Conservation (phyloP, 2,113 vertebrate genomes). For the Petaurus breviceps region DNA sequence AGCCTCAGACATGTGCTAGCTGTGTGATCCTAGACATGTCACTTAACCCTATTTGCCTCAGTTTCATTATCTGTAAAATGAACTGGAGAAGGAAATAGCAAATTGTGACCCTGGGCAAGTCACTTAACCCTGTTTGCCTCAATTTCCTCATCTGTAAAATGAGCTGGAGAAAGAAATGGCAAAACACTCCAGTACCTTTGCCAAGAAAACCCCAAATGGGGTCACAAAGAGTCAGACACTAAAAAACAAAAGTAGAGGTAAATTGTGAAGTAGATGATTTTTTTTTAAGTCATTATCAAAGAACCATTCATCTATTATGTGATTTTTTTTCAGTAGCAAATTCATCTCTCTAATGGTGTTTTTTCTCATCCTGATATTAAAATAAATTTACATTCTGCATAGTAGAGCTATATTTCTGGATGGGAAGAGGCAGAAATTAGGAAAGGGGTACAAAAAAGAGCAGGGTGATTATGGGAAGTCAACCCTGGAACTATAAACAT, state of each 20-base stretch:
- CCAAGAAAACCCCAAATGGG: not conserved
- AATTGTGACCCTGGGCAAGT: not conserved
- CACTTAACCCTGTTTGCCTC: not conserved
- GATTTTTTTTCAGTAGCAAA: not conserved
- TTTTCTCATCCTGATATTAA: not conserved
- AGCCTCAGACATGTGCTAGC: not conserved
- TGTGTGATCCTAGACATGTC: not conserved
- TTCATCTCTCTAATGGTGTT: not conserved
- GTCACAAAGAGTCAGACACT: not conserved
- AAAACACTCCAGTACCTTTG: not conserved
- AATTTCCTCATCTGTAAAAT: not conserved
- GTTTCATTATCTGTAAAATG: not conserved
- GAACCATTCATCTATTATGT: not conserved
- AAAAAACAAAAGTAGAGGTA: not conserved
- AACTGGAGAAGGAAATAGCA: not conserved
- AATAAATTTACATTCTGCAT: not conserved
- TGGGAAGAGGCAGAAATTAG: not conserved
- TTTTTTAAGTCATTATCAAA: not conserved
- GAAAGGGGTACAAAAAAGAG: not conserved
- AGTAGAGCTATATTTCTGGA: not conserved
- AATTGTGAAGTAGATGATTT: not conserved
- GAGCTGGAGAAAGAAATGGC: not conserved
- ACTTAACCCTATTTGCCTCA: not conserved
- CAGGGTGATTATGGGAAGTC: not conserved
- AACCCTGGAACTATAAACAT: not conserved